Base-by-base conservation (phyloP, 2,113 vertebrate genomes). In the Lampris megalopsis region DNA sequence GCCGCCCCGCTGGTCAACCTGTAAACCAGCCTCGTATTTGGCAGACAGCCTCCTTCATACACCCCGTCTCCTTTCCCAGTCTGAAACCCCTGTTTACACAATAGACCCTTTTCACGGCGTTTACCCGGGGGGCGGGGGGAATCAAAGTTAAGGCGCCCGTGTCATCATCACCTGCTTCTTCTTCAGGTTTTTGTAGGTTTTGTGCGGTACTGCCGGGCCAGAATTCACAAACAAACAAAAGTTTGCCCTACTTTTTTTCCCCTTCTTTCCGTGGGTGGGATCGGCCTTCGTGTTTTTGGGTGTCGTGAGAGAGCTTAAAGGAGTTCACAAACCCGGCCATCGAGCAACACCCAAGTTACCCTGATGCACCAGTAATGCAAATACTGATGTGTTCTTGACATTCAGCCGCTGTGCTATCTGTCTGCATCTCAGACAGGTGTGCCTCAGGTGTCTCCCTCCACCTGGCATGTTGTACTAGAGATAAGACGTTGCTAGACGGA, bases 1-100 rank as follows among this genome's bases (percentile, higher is more conserved):
- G 88, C 85, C 81, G 88, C 85, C 81, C 85, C 68, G 50, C 9
- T 74, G 84, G 80, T 87, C 89, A 90, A 78, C 76, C 75, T 69
- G 81, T 78, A 87, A 91, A 88, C 71, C 70, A 56, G 50, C 75
- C 74, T 75, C 74, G 71, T 59, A 81, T 79, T 75, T 82, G 83
- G 81, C 82, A 83, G 52, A 68, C 63, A 37, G 67, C 38, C 70
- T 52, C 35, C 57, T 72, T 10, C 42, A 71, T 66, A 66, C 36
- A 80, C 54, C 42, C 48, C 0, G 53, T 79, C 63, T 73, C 84
- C 50, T 54, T 69, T 78, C 71, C 63, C 56, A 24, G 52, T 86
- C 75, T 72, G 57, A 59, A 56, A 73, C 63, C 54, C 53, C 47
- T 86, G 62, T 84, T 86, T 65, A 86, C 90, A 88, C 90, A 88